These are phyloP conservation scores for Ophion ellenae DNA, from an alignment of 2,888 invertebrate genomes.

Conservation along the genomic window DNA sequence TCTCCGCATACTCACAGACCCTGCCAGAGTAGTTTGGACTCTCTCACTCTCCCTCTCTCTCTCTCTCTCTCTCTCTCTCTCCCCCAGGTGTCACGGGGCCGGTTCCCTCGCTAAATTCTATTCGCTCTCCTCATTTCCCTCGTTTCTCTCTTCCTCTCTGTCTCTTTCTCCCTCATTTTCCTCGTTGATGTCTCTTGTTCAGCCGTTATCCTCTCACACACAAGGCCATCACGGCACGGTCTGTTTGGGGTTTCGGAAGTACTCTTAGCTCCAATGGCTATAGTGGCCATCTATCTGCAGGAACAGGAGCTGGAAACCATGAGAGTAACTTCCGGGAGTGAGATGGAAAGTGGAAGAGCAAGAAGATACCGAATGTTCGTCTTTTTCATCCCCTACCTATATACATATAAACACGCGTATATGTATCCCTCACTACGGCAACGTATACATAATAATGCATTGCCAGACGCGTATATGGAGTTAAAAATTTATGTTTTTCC, in stretches of 20 bases:
- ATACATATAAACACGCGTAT: neutral
- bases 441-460: slow-evolving; percentile 13
- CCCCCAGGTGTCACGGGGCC: slow-evolving; percentile 59
- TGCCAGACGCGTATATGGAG: neutral
- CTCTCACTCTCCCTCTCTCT: neutral
- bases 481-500: slow-evolving; percentile 11
- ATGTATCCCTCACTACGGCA: slow-evolving; percentile 4
- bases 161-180: slow-evolving; percentile 34
- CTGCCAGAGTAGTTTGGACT: slow-evolving; percentile 54
- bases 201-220: slow-evolving; percentile 58
- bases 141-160: slow-evolving; percentile 39
- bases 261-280: slow-evolving; percentile 54
- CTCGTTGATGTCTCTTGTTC: slow-evolving; percentile 49
- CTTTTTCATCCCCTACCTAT: slow-evolving; percentile 25
- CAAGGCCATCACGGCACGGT: slow-evolving; percentile 56
- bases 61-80: slow-evolving; percentile 7
- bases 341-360: slow-evolving; percentile 8
- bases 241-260: slow-evolving; percentile 66
- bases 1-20: slow-evolving; percentile 45
- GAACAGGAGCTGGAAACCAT: slow-evolving; percentile 51
- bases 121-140: slow-evolving; percentile 40
- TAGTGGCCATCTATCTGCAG: slow-evolving; percentile 57
- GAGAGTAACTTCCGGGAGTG: slow-evolving; percentile 55
- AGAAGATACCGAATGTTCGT: slow-evolving; percentile 21
- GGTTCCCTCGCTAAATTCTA: slow-evolving; percentile 54